phyloP scores from a whole-genome alignment of 1,140 invertebrate species.

The Drosophila seguyi region DNA sequence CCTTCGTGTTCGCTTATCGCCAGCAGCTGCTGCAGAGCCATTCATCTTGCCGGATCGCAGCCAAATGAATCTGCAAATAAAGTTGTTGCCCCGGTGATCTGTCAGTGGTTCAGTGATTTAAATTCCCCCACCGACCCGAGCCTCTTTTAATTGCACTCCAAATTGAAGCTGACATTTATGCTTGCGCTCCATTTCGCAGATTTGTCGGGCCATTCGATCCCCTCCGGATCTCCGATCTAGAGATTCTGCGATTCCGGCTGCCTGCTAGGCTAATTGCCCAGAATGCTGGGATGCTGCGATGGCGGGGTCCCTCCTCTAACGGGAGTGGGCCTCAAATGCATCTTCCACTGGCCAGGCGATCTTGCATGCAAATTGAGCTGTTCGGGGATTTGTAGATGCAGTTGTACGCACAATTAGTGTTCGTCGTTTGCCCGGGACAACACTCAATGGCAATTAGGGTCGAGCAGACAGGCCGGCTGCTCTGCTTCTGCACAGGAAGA shows the following conservation, averaged over 20 bases:
- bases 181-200: constrained; percentile 70
- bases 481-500: not conserved
- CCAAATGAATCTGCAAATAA: constrained; percentile 77
- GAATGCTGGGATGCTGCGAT: constrained; percentile 51
- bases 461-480: constrained; percentile 43
- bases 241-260: constrained; percentile 4
- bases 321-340: constrained; percentile 29
- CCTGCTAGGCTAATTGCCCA: constrained; percentile 68
- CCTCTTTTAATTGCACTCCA: constrained; percentile 72
- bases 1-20: constrained; percentile 56
- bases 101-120: constrained; percentile 31
- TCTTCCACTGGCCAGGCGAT: constrained; percentile 21
- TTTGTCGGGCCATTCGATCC: constrained; percentile 2
- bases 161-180: constrained; percentile 79
- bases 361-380: constrained; percentile 71
- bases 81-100: constrained; percentile 68
- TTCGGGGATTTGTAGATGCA: constrained; percentile 52
- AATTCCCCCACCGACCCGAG: constrained; percentile 28
- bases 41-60: constrained; percentile 65
- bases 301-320: constrained; percentile 36
- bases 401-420: constrained; percentile 82
- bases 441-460: constrained; percentile 82
- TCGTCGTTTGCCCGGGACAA: constrained; percentile 69
- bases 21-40: constrained; percentile 53
- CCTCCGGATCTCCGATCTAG: constrained; percentile 18